A percentile compares a stretch with the other conserved stretches of the same genome.
phyloP scores from a whole-genome alignment of 2,113 vertebrate genomes.

The Mugil cephalus region DNA sequence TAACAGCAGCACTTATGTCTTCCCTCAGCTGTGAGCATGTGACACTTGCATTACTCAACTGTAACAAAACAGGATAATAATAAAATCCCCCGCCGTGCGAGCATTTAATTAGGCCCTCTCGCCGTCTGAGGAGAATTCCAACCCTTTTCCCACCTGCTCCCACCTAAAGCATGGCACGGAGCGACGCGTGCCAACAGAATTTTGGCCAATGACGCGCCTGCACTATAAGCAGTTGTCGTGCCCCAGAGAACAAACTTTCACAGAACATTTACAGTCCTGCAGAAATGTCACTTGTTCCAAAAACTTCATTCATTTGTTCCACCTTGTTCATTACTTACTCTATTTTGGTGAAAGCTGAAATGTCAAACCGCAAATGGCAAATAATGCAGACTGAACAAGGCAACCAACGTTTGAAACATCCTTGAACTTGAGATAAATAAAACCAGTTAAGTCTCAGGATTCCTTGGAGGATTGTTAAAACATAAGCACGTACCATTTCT shows the following conservation, averaged over 20 bases:
- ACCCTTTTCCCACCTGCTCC: constrained; percentile 65
- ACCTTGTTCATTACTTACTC: neutral
- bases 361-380: neutral
- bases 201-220: constrained; percentile 25
- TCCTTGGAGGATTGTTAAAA: too few relatives aligned
- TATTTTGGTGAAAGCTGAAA: neutral
- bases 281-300: constrained; percentile 1
- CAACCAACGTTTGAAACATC: too few relatives aligned
- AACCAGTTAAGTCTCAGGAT: too few relatives aligned
- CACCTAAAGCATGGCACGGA: constrained; percentile 11
- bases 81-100: constrained; percentile 26
- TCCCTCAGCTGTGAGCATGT: neutral
- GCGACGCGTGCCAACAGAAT: neutral
- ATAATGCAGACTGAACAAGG: too few relatives aligned
- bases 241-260: neutral
- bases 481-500: too few relatives aligned
- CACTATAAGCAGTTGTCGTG: constrained; percentile 6
- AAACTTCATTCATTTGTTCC: neutral
- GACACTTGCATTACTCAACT: constrained; percentile 33
- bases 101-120: constrained; percentile 45
- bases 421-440: too few relatives aligned
- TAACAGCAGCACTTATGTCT: neutral
- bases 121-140: constrained; percentile 45
- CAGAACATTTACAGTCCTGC: neutral
- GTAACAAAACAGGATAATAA: constrained; percentile 25